Evolutionary conservation across 2,113 vertebrate species (phyloP), one percentile per base, ranked within the genome.

Genomic region (Rhea americana): DNA sequence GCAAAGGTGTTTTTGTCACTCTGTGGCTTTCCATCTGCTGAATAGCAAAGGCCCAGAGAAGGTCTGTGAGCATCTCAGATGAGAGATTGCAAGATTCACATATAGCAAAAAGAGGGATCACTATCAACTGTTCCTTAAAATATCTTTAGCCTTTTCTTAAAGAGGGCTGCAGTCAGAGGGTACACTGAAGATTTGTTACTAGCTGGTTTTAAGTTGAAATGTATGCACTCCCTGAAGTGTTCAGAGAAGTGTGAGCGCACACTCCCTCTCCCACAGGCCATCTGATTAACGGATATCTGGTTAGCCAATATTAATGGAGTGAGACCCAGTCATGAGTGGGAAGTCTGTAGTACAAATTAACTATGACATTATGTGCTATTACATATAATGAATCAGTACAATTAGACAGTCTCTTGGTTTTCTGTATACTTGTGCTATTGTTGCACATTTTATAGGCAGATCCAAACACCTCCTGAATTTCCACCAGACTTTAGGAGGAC

Each of bases 361-460:
- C 14, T 50, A 7, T 30, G 39, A 68, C 25, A 24, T 2, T 56
- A 65, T 81, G 11, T 62, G 50, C 35, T 39, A 7, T n/a, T 55
- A 14, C 16, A 28, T 18, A 41, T 30, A 50, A n/a, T 35, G 25
- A 77, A 19, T 15, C 0, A 0, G 71, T 21, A 55, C 6, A 50
- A 13, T 26, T 72, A 28, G 14, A 85, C 48, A 15, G 7, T 48
- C 74, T 76, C 20, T 66, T 58, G 39, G 10, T 90, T 85, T 92
- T 75, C 47, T 35, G 24, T 39, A 72, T 13, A 28, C 2, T 63
- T 90, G n/a, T 37, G 2, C 37, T 89, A 58, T 30, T 51, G 22
- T 59, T 93, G 11, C 1, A 0, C 89, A 30, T 85, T 82, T 76
- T 65, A 35, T 25, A 9, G 35, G 24, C 67, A 89, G 15, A 68